phyloP scores from a whole-genome alignment of 2,888 invertebrate species.

The Drosophila paracracens region DNA sequence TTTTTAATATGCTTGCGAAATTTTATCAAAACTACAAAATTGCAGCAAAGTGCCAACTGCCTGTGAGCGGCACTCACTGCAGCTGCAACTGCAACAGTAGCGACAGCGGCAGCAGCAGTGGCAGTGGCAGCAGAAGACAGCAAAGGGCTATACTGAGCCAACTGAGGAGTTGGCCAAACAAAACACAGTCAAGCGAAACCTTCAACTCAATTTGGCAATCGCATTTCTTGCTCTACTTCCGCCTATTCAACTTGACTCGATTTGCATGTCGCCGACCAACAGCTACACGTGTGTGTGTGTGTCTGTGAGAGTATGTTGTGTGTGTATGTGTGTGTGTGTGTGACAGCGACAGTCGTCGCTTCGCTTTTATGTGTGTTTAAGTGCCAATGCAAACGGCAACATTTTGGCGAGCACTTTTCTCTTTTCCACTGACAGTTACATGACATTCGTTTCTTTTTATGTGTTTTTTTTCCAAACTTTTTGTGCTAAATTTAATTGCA shows the following conservation, averaged over 20 bases:
- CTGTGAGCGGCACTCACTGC: constrained; percentile 48
- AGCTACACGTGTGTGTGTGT: constrained; percentile 34
- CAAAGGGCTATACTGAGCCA: constrained; percentile 65
- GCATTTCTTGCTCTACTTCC: constrained; percentile 82
- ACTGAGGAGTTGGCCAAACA: constrained; percentile 76
- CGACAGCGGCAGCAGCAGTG: constrained; percentile 11
- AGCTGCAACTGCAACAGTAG: constrained; percentile 3
- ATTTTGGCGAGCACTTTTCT: constrained; percentile 73
- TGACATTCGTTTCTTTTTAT: constrained; percentile 48
- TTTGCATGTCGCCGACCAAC: constrained; percentile 73
- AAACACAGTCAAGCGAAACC: constrained; percentile 81
- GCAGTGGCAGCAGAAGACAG: constrained; percentile 44
- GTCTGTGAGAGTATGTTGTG: constrained; percentile 1
- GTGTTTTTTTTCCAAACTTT: constrained; percentile 47
- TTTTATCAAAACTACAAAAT: constrained; percentile 82
- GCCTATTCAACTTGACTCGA: constrained; percentile 82
- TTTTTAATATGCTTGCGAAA: constrained; percentile 82
- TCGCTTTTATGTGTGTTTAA: constrained; percentile 77
- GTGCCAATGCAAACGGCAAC: constrained; percentile 81
- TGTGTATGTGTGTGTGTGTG: constrained; percentile 19
- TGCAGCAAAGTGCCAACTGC: constrained; percentile 82
- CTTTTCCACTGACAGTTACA: constrained; percentile 71
- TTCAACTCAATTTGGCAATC: constrained; percentile 81
- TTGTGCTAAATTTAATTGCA: constrained; percentile 78
- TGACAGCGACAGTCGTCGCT: constrained; percentile 30